Conservation (phyloP, 2,888 invertebrate species). For the Zelleria hepariella region DNA sequence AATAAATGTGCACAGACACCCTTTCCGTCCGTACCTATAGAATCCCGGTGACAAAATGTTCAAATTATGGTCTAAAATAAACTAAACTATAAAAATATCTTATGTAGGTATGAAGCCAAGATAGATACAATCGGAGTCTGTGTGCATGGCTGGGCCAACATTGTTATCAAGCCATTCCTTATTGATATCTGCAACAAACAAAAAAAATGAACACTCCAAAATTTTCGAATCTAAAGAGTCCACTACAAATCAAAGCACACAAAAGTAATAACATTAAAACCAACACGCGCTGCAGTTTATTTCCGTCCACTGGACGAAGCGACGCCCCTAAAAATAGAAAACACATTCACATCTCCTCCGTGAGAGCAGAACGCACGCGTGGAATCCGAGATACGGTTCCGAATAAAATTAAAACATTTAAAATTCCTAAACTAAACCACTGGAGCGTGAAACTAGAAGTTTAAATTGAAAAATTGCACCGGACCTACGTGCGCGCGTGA, state of each 20-base stretch:
- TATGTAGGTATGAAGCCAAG: too few species aligned
- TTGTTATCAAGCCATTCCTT: too few species aligned
- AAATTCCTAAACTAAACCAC: slow-evolving; percentile 7
- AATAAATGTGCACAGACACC: too few species aligned
- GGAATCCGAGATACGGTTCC: slow-evolving; percentile 19
- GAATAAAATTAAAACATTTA: slow-evolving; percentile 20
- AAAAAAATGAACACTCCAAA: too few species aligned
- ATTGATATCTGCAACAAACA: too few species aligned
- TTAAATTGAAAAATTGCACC: slow-evolving; percentile 7
- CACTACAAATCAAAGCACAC: neutral
- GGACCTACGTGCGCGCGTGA: slow-evolving; percentile 25
- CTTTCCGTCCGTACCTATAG: too few species aligned
- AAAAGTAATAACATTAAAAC: neutral
- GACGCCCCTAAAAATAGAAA: slow-evolving; percentile 67
- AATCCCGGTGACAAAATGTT: too few species aligned
- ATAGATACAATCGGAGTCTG: too few species aligned
- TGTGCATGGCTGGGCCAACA: too few species aligned
- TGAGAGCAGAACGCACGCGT: slow-evolving; percentile 43
- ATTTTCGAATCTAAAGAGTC: neutral
- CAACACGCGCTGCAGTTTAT: slow-evolving; percentile 37
- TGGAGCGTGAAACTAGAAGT: slow-evolving; percentile 20
- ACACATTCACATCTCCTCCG: slow-evolving; percentile 50
- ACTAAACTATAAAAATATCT: too few species aligned
- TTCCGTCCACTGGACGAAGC: slow-evolving; percentile 49
- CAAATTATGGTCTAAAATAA: too few species aligned